phyloP scores from a whole-genome alignment of 1,140 invertebrate species.

The Sogatella furcifera region DNA sequence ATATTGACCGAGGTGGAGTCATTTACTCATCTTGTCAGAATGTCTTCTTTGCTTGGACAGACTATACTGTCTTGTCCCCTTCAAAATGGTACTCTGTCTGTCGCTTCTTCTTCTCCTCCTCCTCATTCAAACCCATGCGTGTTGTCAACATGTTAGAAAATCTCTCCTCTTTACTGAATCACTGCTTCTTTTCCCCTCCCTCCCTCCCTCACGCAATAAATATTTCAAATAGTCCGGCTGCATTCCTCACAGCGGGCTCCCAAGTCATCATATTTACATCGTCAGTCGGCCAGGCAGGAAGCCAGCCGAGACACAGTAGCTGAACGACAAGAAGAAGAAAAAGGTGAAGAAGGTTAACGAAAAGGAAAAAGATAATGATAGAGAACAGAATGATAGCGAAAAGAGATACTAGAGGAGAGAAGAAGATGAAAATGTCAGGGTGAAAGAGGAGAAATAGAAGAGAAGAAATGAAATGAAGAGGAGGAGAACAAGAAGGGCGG shows the following conservation, averaged over 20 bases:
- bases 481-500: slow-evolving; percentile 17
- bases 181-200: too few species aligned
- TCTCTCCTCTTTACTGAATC: too few species aligned
- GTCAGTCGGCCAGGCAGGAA: neutral
- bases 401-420: neutral
- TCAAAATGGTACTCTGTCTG: too few species aligned
- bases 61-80: too few species aligned
- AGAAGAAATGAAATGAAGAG: slow-evolving; percentile 12
- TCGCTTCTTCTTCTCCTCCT: too few species aligned
- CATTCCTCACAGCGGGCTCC: neutral
- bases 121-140: too few species aligned
- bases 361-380: slow-evolving; percentile 15
- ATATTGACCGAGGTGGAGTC: too few species aligned
- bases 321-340: slow-evolving; percentile 14
- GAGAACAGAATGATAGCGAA: too few species aligned
- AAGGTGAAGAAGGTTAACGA: slow-evolving; percentile 23
- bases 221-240: neutral
- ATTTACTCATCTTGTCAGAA: too few species aligned
- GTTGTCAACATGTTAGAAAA: too few species aligned
- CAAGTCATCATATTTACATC: slow-evolving; percentile 1
- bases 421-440: slow-evolving; percentile 18
- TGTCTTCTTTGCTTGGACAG: too few species aligned
- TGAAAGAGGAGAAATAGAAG: slow-evolving; percentile 14
- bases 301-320: slow-evolving; percentile 9
- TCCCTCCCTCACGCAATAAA: too few species aligned